Base-by-base conservation (phyloP, 2,113 vertebrate genomes). In the Podiceps cristatus region DNA sequence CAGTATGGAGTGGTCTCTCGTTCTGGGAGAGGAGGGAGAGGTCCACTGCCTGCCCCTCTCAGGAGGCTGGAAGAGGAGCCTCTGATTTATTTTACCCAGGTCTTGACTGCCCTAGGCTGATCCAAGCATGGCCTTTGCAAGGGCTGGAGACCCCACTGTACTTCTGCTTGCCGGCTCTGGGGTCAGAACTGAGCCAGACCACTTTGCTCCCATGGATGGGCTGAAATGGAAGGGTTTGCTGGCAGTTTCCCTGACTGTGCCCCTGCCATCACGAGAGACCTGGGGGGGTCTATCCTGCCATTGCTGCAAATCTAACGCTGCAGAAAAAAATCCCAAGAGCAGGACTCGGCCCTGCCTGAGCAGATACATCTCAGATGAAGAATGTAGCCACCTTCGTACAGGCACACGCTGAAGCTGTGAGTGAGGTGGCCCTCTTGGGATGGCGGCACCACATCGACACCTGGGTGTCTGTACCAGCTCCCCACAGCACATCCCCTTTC, bases 401-500 rank as follows among this genome's bases (percentile, higher is more conserved):
- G 58, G 10, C 47, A 28, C 45, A 55, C 0, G 1, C n/a, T 60
- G 28, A 33, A 62, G 42, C 69, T 62, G 27, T 6, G 25, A 14
- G 47, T 2, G 9, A 35, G 27, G 67, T 25, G 37, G 52, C 68
- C 29, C 19, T 13, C 29, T 14, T 31, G 31, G 24, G n/a, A 25
- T 8, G 29, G 75, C 0, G 7, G 44, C 49, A 52, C 22, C 52
- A 12, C 56, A 75, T 35, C 52, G 31, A 50, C 47, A 16, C 29
- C 1, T 0, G 29, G 29, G 58, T 24, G 50, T 8, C 35, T 45
- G 69, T 17, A 28, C 35, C 69, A 89, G 12, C 27, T 50, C 55
- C 42, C 11, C 37, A 18, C 33, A 27, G 56, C 20, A 16, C 0
- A 0, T 49, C 12, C 35, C 28, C 28, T 60, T 58, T 44, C 62